These are phyloP conservation scores for Nemapogon koenigi DNA, from an alignment of 2,888 invertebrate species.

Conservation along the genomic window DNA sequence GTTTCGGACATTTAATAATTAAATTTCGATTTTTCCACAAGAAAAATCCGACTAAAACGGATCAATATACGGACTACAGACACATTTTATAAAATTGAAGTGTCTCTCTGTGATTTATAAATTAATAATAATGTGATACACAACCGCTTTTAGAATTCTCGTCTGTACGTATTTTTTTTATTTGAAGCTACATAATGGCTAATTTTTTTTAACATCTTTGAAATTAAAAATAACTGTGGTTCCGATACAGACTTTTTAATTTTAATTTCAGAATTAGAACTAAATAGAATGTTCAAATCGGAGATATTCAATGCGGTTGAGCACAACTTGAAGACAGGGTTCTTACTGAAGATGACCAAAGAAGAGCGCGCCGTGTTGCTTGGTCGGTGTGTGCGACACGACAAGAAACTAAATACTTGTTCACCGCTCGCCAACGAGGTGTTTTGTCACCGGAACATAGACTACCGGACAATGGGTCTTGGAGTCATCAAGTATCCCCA, in stretches of 20 bases:
- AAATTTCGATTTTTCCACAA: background rate
- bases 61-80: too few species aligned
- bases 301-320: constrained; percentile 65
- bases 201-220: too few species aligned
- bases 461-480: constrained; percentile 64
- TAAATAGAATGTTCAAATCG: constrained; percentile 66
- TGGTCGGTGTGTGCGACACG: constrained; percentile 55
- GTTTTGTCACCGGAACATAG: constrained; percentile 59
- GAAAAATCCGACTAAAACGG: too few species aligned
- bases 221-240: too few species aligned
- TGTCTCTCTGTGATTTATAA: too few species aligned
- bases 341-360: constrained; percentile 39
- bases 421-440: constrained; percentile 68
- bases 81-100: too few species aligned
- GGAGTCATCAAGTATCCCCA: constrained; percentile 43
- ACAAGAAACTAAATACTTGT: constrained; percentile 62
- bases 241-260: too few species aligned
- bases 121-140: too few species aligned
- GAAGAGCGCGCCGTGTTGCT: constrained; percentile 61
- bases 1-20: background rate
- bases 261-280: constrained; percentile 59
- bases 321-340: constrained; percentile 43
- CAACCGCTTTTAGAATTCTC: too few species aligned
- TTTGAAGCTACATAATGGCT: too few species aligned
- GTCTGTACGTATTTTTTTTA: too few species aligned